Conservation (phyloP, 2,113 vertebrate genomes). For the Salvator merianae region DNA sequence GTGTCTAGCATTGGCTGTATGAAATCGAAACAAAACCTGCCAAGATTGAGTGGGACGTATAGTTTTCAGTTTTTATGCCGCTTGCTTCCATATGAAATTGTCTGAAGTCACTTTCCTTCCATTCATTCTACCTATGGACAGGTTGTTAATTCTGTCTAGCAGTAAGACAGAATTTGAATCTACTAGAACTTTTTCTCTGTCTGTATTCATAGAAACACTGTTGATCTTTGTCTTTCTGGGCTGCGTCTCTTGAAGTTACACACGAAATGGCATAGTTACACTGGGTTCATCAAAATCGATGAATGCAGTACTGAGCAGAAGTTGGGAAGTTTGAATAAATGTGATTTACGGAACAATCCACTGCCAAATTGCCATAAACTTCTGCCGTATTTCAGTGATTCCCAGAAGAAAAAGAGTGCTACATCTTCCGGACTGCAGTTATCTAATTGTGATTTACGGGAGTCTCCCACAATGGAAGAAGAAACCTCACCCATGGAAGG, state of each 20-base stretch:
- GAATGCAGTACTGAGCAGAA: neutral
- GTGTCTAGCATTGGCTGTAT: no score
- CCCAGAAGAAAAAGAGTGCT: slow-evolving; percentile 82
- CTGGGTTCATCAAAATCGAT: neutral
- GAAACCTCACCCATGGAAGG: slow-evolving; percentile 67
- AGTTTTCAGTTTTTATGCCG: neutral
- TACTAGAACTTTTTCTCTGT: neutral
- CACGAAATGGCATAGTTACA: neutral
- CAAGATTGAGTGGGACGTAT: no score
- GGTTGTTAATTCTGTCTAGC: neutral
- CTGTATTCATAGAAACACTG: neutral
- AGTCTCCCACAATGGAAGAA: slow-evolving; percentile 50
- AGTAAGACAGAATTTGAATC: neutral
- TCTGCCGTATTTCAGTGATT: slow-evolving; percentile 81
- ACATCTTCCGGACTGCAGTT: slow-evolving; percentile 70
- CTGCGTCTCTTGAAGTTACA: neutral
- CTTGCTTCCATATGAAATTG: neutral
- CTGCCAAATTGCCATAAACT: slow-evolving; percentile 8
- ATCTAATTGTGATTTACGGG: slow-evolving; percentile 66
- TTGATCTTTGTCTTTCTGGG: neutral
- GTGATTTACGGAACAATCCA: neutral
- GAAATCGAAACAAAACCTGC: no score
- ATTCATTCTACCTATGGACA: neutral
- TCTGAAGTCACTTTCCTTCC: neutral
- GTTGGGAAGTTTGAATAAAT: neutral